Percentiles rank a stretch among this genome's conserved stretches.
phyloP scores from a whole-genome alignment of 2,113 vertebrate species.

The Myiopsitta monachus region DNA sequence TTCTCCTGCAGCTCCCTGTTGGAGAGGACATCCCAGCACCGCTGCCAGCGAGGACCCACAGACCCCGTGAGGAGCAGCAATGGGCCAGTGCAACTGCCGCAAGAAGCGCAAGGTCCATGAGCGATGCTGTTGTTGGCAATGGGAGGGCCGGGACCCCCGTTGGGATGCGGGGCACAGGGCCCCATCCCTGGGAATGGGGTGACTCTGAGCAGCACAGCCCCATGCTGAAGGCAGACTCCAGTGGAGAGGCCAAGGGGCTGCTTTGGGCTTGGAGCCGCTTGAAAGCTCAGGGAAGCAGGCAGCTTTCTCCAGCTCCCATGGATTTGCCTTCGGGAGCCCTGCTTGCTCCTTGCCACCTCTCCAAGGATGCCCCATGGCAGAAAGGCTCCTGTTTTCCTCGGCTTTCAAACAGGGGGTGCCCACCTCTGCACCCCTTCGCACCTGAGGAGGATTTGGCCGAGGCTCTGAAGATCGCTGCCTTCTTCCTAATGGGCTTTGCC shows the following conservation, averaged over 20 bases:
- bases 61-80: neutral
- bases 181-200: neutral
- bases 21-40: neutral
- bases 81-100: constrained; percentile 68
- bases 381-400: neutral
- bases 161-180: fast-evolving
- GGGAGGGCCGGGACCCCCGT: neutral
- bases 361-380: neutral
- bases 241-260: neutral
- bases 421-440: neutral
- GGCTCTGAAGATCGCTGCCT: neutral
- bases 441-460: neutral
- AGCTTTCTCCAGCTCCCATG: neutral
- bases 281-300: neutral
- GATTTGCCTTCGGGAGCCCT: neutral
- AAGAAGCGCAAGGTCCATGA: constrained; percentile 64
- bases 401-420: neutral
- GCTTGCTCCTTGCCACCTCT: neutral
- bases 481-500: neutral
- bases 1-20: neutral
- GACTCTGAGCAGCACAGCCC: neutral
- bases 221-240: neutral
- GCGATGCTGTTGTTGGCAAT: fast-evolving
- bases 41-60: neutral
- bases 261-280: neutral